Conservation (phyloP, 2,888 invertebrate species). For the Tetanocera ferruginea region DNA sequence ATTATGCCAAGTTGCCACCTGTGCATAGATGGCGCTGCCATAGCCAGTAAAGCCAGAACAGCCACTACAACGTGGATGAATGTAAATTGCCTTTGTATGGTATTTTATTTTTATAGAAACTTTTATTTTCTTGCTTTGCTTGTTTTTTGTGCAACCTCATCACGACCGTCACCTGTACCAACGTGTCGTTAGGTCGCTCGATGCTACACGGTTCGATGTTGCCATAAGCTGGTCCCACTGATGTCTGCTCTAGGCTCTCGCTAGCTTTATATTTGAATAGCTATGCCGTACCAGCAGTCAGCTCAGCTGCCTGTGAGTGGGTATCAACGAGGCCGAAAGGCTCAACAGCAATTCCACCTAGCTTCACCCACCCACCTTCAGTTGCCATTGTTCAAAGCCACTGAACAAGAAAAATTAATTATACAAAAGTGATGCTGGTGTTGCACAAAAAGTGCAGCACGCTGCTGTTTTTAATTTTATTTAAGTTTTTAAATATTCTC, state of each 20-base stretch:
- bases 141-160: conserved; percentile 45
- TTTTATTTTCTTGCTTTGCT: conserved; percentile 59
- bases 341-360: neutral
- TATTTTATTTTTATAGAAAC: conserved; percentile 49
- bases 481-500: conserved; percentile 30
- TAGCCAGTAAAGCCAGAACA: conserved; percentile 26
- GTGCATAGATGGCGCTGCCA: conserved; percentile 28
- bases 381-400: conserved; percentile 63
- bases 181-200: neutral
- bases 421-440: conserved; percentile 63
- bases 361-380: neutral
- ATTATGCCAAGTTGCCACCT: conserved; percentile 50
- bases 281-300: neutral
- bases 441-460: conserved; percentile 34
- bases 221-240: neutral
- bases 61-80: conserved; percentile 36
- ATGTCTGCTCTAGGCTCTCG: neutral
- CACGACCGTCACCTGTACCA: conserved; percentile 43
- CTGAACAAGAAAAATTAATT: conserved; percentile 69
- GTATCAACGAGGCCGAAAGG: neutral
- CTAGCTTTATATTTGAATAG: conserved; percentile 22
- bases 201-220: conserved; percentile 1
- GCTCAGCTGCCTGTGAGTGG: neutral
- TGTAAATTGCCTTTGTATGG: conserved; percentile 26
- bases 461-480: conserved; percentile 29